Evolutionary conservation across 2,113 vertebrate genomes (phyloP).

Genomic region (Thinocorus orbignyianus): DNA sequence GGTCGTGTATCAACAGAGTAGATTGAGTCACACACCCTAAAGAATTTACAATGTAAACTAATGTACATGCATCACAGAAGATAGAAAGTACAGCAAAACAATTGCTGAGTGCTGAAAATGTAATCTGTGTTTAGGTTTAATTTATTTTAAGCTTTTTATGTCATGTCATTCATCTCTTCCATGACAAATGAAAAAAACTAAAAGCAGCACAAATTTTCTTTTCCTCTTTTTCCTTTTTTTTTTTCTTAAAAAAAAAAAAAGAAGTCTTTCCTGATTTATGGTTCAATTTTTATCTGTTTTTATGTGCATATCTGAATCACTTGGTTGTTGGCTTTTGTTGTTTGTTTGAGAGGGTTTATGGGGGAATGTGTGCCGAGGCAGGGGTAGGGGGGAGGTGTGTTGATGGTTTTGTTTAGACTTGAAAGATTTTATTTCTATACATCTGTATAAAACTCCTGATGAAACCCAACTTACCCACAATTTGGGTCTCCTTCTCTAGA

Average conservation of each 20-base stretch:
- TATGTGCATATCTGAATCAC: background rate
- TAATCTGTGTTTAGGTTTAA: background rate
- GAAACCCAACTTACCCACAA: background rate
- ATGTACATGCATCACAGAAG: background rate
- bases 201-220: background rate
- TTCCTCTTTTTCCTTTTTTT: background rate
- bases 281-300: background rate
- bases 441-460: background rate
- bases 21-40: background rate
- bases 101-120: background rate
- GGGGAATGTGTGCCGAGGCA: too few species aligned
- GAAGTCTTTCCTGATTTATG: background rate
- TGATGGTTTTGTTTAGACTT: background rate
- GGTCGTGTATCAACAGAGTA: background rate
- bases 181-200: background rate
- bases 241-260: background rate
- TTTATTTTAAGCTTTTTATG: background rate
- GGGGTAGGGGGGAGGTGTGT: background rate
- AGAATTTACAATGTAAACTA: background rate
- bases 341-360: background rate
- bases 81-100: background rate
- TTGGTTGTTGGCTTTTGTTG: background rate
- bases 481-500: background rate
- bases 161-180: background rate
- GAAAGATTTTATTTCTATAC: background rate